Conservation (phyloP, 1,140 invertebrate genomes). For the Zaprionus africanus region DNA sequence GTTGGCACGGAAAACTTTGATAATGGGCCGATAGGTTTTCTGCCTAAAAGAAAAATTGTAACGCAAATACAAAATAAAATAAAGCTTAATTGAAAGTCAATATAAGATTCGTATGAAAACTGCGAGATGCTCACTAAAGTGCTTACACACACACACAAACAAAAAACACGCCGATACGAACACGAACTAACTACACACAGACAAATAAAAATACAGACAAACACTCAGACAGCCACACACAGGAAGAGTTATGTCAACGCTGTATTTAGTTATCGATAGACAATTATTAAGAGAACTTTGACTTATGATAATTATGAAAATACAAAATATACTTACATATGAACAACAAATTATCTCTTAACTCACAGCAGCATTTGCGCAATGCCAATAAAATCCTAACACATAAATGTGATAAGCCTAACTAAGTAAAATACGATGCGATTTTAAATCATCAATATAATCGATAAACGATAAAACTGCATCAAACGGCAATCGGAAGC, state of each 20-base stretch:
- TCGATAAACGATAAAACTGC: background rate
- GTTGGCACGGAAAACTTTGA: slow-evolving; percentile 47
- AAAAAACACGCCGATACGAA: background rate
- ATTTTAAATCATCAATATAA: slow-evolving; percentile 20
- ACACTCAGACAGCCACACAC: slow-evolving; percentile 5
- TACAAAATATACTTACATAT: slow-evolving; percentile 29
- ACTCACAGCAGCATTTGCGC: slow-evolving; percentile 64
- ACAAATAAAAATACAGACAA: background rate
- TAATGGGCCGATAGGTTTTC: slow-evolving; percentile 11
- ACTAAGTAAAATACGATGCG: slow-evolving; percentile 21
- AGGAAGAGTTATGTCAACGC: slow-evolving; percentile 36
- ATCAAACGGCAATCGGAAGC: background rate
- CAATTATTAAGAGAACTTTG: background rate
- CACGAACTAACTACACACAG: background rate
- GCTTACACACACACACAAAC: slow-evolving; percentile 1
- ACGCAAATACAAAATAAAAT: slow-evolving; percentile 5
- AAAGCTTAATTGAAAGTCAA: slow-evolving; percentile 13
- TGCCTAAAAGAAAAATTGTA: background rate
- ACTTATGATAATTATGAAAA: slow-evolving; percentile 11
- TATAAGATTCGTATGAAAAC: slow-evolving; percentile 19
- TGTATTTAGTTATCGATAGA: slow-evolving; percentile 50
- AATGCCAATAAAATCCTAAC: slow-evolving; percentile 53
- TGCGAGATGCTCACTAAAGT: slow-evolving; percentile 1
- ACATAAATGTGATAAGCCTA: slow-evolving; percentile 57
- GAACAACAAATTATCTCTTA: slow-evolving; percentile 37